Base-by-base conservation (phyloP, 2,113 vertebrate genomes). In the Cavia porcellus region DNA sequence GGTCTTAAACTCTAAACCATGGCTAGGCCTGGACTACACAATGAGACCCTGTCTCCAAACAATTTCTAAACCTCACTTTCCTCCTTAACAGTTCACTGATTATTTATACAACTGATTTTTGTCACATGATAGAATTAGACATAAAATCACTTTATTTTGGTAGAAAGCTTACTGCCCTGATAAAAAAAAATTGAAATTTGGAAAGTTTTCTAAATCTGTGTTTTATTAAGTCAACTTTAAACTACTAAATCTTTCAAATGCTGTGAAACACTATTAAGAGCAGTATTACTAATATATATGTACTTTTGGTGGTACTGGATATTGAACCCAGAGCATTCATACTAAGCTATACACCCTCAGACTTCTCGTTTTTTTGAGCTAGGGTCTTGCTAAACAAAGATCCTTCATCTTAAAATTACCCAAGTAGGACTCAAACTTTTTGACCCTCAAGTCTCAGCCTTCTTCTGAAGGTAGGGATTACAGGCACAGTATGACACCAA, bases 191-290 rank as follows among this genome's bases (percentile, higher is more conserved):
- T 0, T 28, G 22, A 45, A 75, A 68, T 19, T 35, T 28, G 50
- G 14, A 89, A 93, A 57, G 32, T 85, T 68, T 93, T 25, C 62
- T 66, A 88, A 68, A 80, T 42, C 38, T 61, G 57, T 7, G 57
- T 42, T 86, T 82, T 86, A 77, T 38, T 92, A 70, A 86, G 15
- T 66, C 75, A 87, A 87, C 62, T 84, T 96, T 92, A 81, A 82
- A 79, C 59, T 30, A 92, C 61, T 83, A n/a, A 82, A 86, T 57
- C 17, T 86, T 28, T 90, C 42, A n/a, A 70, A 70, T 82, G 92
- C 22, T 83, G 17, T 68, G 25, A 95, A 75, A 90, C 57, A 75
- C 66, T 88, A 97, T 28, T 95, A 81, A 92, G 38, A 90, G 35
- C 6, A 66, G 6, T n/a, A 86, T 32, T 68, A 72, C 25, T n/a